Base-by-base conservation (phyloP, 1,140 invertebrate genomes). In the Linepithema humile region DNA sequence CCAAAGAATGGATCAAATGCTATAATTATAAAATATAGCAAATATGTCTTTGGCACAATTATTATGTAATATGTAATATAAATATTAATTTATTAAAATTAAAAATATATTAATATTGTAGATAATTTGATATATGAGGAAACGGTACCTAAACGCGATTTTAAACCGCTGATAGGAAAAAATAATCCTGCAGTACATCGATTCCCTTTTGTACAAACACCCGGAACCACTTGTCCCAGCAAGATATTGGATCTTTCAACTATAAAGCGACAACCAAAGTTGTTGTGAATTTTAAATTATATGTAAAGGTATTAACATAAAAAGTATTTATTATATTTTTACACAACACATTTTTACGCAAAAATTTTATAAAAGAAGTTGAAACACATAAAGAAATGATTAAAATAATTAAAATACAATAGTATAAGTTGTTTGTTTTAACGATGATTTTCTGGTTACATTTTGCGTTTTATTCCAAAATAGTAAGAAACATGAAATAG, bases 171-270 rank as follows among this genome's bases (percentile, higher is more conserved):
- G 17, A 70, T 67, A 32, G 9, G 32, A 35, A 85, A 86, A 77
- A 70, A 82, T 50, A 88, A 53, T 64, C 75, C 83, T 15, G 23
- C 35, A 23, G 1, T 64, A 15, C 75, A 57, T 55, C 75, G 57
- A 29, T 89, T 64, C 17, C 83, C 86, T 59, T 72, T 88, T 64
- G 73, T 77, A 40, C 92, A 91, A 62, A 91, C 88, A 4, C 83
- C 89, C 67, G 92, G 84, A 88, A 86, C 87, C 26, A 87, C 83
- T 75, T 94, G 94, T 78, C 93, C 95, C 26, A 95, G 95, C 26
- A 95, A 94, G 91, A 96, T 96, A 91, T 91, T 96, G 88, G 96
- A 96, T 84, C 95, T 96, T 65, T 95, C 96, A 48, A 95, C 95
- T 70, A 93, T 96, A 50, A 96, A 96, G 91, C 95, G 95, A 84